These are phyloP conservation scores for Catharus bicknelli DNA, from an alignment of 2,113 vertebrate genomes.

Conservation along the genomic window DNA sequence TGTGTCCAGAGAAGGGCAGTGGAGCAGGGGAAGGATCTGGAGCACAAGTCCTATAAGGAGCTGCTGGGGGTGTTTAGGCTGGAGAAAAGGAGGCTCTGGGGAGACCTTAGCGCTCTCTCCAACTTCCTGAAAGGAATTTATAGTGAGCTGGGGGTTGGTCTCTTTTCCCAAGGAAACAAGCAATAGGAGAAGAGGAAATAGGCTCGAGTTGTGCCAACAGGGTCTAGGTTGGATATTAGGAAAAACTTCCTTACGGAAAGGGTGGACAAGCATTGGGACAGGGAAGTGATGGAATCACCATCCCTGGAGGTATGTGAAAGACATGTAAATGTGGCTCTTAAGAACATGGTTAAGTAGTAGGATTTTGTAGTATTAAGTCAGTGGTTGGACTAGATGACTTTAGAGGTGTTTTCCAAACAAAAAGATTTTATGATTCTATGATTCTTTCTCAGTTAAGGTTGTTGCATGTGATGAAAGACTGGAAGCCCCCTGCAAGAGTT, in stretches of 20 bases:
- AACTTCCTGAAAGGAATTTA: neutral
- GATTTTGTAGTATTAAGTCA: neutral
- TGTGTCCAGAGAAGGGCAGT: accelerated
- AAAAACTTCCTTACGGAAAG: neutral
- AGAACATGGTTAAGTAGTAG: neutral
- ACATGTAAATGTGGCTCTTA: neutral
- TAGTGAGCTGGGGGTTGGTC: neutral
- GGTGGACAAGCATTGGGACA: neutral
- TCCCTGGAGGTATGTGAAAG: neutral
- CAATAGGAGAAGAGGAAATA: neutral
- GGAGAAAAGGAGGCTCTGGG: neutral
- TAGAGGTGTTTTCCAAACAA: neutral
- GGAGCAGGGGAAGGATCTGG: neutral
- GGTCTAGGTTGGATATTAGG: neutral
- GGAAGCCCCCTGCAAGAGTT: neutral
- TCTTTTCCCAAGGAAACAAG: neutral
- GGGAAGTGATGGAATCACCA: neutral
- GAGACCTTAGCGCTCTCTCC: neutral
- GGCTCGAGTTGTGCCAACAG: neutral
- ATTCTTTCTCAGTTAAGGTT: neutral
- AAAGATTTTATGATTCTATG: neutral
- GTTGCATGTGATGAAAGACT: neutral
- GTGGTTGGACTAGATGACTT: neutral
- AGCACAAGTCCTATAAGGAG: neutral
- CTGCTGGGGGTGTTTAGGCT: accelerated